Evolutionary conservation across 1,140 invertebrate species (phyloP).

Genomic region (Ceratosolen fusciceps): DNA sequence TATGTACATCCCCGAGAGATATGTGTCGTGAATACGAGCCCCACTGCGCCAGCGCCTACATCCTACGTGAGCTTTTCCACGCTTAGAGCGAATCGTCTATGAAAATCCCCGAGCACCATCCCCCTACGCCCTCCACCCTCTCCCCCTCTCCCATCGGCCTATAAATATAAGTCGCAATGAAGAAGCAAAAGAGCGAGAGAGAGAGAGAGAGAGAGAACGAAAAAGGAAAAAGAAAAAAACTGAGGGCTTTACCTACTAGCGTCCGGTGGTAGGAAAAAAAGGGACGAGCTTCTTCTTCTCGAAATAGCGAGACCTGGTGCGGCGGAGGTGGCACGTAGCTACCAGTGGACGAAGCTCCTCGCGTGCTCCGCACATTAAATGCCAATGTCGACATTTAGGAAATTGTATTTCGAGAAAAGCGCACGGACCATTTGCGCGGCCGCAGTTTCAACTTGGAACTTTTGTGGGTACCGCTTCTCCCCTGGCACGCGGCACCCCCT

Average conservation of each 20-base stretch:
- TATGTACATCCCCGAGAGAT: conserved; percentile 49
- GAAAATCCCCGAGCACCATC: neutral
- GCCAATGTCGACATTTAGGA: conserved; percentile 24
- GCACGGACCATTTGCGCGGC: neutral
- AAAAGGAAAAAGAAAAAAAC: neutral
- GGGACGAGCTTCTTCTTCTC: neutral
- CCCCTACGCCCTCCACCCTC: neutral
- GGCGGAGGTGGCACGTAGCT: conserved; percentile 31
- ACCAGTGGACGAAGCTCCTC: conserved; percentile 17
- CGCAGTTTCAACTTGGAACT: neutral
- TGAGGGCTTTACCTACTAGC: neutral
- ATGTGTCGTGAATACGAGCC: conserved; percentile 39
- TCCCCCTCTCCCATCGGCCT: neutral
- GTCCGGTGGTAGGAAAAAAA: neutral
- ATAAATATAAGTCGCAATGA: neutral
- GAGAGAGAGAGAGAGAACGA: neutral
- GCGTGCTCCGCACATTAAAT: conserved; percentile 45
- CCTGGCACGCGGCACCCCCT: neutral
- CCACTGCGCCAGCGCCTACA: neutral
- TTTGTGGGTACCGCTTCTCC: neutral
- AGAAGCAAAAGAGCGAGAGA: neutral
- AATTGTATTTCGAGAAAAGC: neutral
- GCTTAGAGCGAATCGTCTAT: neutral
- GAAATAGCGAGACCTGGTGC: conserved; percentile 17
- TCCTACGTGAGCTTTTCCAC: neutral